Percentiles rank a stretch among this genome's conserved stretches.
phyloP scores from a whole-genome alignment of 2,797 vertebrate species.

The Xenentodon cancila region DNA sequence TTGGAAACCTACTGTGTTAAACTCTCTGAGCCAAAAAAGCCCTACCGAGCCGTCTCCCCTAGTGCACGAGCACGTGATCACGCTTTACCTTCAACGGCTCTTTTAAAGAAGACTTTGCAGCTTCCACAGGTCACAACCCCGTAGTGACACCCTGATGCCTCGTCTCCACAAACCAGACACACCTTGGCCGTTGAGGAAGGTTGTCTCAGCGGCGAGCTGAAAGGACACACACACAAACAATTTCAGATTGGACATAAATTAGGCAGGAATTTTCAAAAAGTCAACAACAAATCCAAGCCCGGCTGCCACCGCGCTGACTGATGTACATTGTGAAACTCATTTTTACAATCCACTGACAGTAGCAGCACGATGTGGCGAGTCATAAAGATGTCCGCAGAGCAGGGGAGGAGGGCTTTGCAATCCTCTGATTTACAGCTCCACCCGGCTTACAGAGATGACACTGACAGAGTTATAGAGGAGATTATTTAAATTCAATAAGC shows the following conservation, averaged over 20 bases:
- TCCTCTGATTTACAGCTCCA: slow-evolving; percentile 57
- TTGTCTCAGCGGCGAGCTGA: slow-evolving; percentile 93
- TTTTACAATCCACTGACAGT: slow-evolving; percentile 53
- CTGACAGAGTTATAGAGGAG: slow-evolving; percentile 60
- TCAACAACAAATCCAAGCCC: slow-evolving; percentile 33
- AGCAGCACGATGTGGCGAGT: slow-evolving; percentile 43
- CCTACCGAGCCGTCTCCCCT: background rate
- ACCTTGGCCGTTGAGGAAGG: slow-evolving; percentile 97
- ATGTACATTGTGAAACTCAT: slow-evolving; percentile 41
- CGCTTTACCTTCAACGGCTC: slow-evolving; percentile 96
- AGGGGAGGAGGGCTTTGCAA: slow-evolving; percentile 36
- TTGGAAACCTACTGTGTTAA: background rate
- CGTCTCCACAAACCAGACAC: slow-evolving; percentile 97
- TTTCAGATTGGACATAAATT: slow-evolving; percentile 37
- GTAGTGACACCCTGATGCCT: slow-evolving; percentile 98
- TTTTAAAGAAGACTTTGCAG: slow-evolving; percentile 99
- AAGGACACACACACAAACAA: slow-evolving; percentile 53
- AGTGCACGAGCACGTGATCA: background rate
- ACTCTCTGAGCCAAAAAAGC: background rate
- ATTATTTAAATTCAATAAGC: slow-evolving; percentile 63
- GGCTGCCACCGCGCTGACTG: slow-evolving; percentile 14
- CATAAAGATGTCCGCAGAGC: slow-evolving; percentile 57
- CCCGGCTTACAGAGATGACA: slow-evolving; percentile 42
- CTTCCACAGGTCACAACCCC: slow-evolving; percentile 98
- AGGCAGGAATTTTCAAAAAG: slow-evolving; percentile 32